Evolutionary conservation across 2,888 invertebrate genomes (phyloP).

Genomic region (Lochmaea crataegi): DNA sequence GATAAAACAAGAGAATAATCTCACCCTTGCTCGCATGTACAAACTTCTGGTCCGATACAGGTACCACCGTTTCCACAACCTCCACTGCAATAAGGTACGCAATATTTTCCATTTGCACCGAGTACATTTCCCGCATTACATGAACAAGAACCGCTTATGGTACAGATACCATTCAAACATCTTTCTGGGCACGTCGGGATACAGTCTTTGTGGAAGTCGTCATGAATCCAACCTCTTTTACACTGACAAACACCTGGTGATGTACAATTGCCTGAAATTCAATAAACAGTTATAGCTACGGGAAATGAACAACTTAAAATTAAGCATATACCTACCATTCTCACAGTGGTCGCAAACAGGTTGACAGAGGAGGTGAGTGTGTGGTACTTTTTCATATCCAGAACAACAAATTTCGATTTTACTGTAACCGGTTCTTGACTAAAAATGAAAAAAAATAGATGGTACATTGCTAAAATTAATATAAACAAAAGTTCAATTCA

Average conservation of each 20-base stretch:
- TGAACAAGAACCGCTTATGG: constrained; percentile 71
- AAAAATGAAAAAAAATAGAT: constrained; percentile 45
- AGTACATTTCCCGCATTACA: constrained; percentile 72
- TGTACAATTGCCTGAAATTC: constrained; percentile 66
- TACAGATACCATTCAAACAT: constrained; percentile 75
- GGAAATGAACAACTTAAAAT: neutral
- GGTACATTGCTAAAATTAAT: no score
- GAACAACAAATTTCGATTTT: constrained; percentile 78
- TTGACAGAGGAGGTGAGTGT: constrained; percentile 70
- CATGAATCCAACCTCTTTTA: constrained; percentile 71
- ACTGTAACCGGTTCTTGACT: constrained; percentile 73
- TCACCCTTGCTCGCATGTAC: constrained; percentile 70
- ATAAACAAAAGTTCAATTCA: neutral
- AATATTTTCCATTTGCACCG: constrained; percentile 71
- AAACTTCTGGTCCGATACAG: constrained; percentile 69
- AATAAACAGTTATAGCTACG: neutral
- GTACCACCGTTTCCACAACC: constrained; percentile 69
- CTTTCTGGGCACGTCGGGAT: constrained; percentile 76
- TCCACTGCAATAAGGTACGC: constrained; percentile 70
- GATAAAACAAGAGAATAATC: neutral
- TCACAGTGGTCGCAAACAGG: constrained; percentile 76
- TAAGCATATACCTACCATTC: constrained; percentile 66
- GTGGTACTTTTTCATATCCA: constrained; percentile 74
- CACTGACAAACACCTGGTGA: constrained; percentile 75
- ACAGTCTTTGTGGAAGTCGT: constrained; percentile 66